Evolutionary conservation across 2,113 vertebrate genomes (phyloP).

Genomic region (rabbit (Oryctolagus cuniculus)): DNA sequence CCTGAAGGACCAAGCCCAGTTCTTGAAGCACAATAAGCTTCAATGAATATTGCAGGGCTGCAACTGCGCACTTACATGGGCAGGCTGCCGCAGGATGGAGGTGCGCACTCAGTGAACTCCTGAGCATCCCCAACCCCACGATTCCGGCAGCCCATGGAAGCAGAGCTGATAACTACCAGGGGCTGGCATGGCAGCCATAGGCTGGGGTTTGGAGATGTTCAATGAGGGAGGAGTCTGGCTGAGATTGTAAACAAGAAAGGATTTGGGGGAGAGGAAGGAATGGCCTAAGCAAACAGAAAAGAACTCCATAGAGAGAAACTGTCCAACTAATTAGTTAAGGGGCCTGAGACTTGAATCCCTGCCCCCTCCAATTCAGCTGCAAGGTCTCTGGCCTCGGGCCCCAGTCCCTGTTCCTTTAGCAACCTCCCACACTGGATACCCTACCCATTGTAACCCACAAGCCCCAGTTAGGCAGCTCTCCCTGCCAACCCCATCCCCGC

Average conservation of each 20-base stretch:
- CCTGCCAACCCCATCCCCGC: neutral
- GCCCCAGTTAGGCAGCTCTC: neutral
- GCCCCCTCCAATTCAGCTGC: neutral
- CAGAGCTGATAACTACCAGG: neutral
- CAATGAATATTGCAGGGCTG: neutral
- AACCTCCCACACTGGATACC: no score
- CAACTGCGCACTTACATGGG: neutral
- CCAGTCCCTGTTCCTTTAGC: neutral
- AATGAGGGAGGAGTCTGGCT: neutral
- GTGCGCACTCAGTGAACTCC: neutral
- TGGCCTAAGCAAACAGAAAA: neutral
- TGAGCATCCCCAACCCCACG: rapidly evolving
- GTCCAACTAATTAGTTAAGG: rapidly evolving
- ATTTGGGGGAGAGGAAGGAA: rapidly evolving
- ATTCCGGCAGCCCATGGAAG: neutral
- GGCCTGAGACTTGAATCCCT: neutral
- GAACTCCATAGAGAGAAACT: rapidly evolving
- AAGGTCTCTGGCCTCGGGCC: neutral
- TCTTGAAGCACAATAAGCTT: neutral
- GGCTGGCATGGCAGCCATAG: neutral
- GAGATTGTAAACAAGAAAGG: neutral
- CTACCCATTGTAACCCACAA: neutral
- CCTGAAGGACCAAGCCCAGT: neutral
- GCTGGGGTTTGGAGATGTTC: neutral
- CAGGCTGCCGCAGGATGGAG: neutral